Percentiles rank a stretch among this genome's conserved stretches.
These are phyloP conservation scores for Microchrysa polita DNA, from an alignment of 2,888 invertebrate genomes.

Conservation along the genomic window DNA sequence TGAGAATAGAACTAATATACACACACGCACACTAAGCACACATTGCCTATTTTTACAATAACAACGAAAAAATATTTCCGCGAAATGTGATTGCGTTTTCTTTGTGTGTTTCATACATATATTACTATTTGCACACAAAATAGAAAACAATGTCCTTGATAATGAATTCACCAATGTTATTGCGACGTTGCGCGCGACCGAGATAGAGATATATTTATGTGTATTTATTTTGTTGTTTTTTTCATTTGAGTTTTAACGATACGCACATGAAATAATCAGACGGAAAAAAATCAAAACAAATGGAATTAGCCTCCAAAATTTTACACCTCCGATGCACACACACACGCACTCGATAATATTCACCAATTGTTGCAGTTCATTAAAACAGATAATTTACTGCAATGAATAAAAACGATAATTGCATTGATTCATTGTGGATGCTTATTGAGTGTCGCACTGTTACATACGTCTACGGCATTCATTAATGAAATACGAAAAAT, in stretches of 20 bases:
- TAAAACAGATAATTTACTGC: background rate
- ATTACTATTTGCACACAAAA: background rate
- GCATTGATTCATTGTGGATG: slow-evolving; percentile 15
- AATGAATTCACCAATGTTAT: slow-evolving; percentile 27
- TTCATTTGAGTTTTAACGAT: too few relatives aligned
- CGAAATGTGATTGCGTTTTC: background rate
- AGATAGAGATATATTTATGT: too few relatives aligned
- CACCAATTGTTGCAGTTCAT: slow-evolving; percentile 5
- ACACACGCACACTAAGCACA: background rate
- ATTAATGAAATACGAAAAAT: slow-evolving; percentile 33
- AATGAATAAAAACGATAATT: background rate
- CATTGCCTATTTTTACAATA: background rate
- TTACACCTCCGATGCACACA: too few relatives aligned
- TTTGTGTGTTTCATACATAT: slow-evolving; percentile 40
- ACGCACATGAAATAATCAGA: too few relatives aligned
- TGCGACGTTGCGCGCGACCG: background rate
- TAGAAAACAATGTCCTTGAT: slow-evolving; percentile 37
- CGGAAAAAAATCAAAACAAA: too few relatives aligned
- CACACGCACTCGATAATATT: background rate
- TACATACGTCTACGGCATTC: slow-evolving; percentile 13
- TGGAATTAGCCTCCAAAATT: background rate
- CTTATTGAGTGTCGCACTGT: background rate
- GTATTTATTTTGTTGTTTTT: too few relatives aligned
- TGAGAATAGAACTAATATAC: too few relatives aligned
- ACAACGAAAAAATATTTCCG: background rate